Conservation (phyloP, 2,888 invertebrate species). For the Helicoverpa assulta region DNA sequence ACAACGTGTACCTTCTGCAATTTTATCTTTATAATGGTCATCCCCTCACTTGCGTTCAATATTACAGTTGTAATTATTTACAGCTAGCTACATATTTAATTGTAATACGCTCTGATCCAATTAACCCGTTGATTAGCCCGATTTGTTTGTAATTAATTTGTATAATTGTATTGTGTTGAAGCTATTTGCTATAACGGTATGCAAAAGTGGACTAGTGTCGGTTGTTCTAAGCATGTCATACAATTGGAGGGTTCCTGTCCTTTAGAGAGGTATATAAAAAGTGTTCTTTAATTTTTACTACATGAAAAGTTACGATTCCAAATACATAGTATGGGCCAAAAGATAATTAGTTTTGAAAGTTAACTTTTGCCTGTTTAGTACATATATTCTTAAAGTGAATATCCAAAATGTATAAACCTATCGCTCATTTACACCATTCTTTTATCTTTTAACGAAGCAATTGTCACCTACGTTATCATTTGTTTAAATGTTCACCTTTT, state of each 20-base stretch:
- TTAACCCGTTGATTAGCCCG: conserved; percentile 59
- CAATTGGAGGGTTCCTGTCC: background rate
- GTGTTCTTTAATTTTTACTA: no score
- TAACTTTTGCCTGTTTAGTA: no score
- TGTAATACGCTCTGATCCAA: conserved; percentile 53
- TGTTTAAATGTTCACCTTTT: conserved; percentile 25
- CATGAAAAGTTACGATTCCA: no score
- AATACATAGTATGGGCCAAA: no score
- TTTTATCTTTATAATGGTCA: no score
- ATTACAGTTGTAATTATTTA: conserved; percentile 51
- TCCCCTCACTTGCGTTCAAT: conserved; percentile 22
- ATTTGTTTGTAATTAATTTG: conserved; percentile 55
- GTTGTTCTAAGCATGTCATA: conserved; percentile 10
- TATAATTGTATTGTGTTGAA: conserved; percentile 39
- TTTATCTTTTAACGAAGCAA: background rate
- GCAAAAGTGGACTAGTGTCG: background rate
- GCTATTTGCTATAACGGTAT: conserved; percentile 28
- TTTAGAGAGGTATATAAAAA: background rate
- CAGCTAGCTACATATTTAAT: conserved; percentile 58
- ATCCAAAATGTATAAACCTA: background rate
- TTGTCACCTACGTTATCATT: conserved; percentile 22
- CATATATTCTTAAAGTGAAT: no score
- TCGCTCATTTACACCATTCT: background rate
- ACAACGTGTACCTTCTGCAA: conserved; percentile 22
- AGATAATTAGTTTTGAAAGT: no score